Conservation (phyloP, 2,113 vertebrate genomes). For the Dicerorhinus sumatrensis region DNA sequence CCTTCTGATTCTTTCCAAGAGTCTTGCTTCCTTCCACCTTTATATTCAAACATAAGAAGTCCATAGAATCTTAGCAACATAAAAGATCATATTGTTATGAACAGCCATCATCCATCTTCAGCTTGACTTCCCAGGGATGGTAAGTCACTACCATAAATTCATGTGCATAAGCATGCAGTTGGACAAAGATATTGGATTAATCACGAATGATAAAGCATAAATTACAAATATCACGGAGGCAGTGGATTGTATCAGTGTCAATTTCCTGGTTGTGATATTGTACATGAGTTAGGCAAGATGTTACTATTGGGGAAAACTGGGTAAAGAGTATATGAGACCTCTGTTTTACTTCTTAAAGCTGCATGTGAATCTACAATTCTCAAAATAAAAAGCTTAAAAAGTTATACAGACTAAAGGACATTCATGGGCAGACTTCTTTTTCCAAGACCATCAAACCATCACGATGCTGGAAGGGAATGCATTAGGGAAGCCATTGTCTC, state of each 20-base stretch:
- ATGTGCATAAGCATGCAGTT: background rate
- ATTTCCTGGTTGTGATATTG: background rate
- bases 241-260: background rate
- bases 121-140: background rate
- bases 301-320: background rate
- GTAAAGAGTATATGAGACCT: background rate
- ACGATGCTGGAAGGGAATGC: background rate
- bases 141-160: background rate
- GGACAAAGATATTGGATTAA: background rate
- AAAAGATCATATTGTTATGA: background rate
- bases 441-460: background rate
- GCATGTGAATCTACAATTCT: background rate
- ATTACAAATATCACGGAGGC: background rate
- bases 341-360: background rate
- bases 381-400: background rate
- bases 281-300: background rate
- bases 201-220: background rate
- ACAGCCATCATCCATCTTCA: background rate
- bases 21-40: background rate
- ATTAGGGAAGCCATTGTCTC: background rate
- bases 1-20: background rate
- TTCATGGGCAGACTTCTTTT: background rate
- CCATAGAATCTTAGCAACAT: background rate
- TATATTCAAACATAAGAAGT: background rate
- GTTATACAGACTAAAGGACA: background rate